phyloP scores from a whole-genome alignment of 2,888 invertebrate species.

The Rhogogaster chlorosoma region DNA sequence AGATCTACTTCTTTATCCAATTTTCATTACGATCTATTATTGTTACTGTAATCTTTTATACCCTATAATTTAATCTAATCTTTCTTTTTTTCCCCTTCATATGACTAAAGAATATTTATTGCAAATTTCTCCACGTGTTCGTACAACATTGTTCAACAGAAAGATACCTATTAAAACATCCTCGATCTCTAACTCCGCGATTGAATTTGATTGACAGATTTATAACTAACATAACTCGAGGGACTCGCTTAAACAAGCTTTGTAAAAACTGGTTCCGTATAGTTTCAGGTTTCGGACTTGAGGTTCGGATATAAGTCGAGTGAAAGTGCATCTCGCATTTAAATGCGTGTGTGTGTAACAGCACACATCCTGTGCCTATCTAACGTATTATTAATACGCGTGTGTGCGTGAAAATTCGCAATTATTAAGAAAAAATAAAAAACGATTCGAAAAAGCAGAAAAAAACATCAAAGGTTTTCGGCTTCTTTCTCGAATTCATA shows the following conservation, averaged over 20 bases:
- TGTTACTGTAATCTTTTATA: background rate
- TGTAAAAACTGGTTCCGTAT: constrained; percentile 38
- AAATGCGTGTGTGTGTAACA: background rate
- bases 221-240: background rate
- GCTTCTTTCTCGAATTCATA: background rate
- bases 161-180: background rate
- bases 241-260: background rate
- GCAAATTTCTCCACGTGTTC: background rate
- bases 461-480: background rate
- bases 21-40: background rate
- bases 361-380: background rate
- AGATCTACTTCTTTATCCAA: background rate
- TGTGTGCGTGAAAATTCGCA: background rate
- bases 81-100: background rate
- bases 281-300: constrained; percentile 36
- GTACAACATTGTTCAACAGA: background rate
- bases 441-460: background rate
- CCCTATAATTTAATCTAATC: background rate
- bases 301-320: constrained; percentile 16
- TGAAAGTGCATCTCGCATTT: constrained; percentile 28
- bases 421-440: background rate
- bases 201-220: constrained; percentile 23
- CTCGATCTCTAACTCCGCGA: background rate
- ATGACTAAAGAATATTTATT: background rate
- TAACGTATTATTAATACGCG: background rate